phyloP scores from a whole-genome alignment of 2,888 invertebrate species.

The Unio delphinus region DNA sequence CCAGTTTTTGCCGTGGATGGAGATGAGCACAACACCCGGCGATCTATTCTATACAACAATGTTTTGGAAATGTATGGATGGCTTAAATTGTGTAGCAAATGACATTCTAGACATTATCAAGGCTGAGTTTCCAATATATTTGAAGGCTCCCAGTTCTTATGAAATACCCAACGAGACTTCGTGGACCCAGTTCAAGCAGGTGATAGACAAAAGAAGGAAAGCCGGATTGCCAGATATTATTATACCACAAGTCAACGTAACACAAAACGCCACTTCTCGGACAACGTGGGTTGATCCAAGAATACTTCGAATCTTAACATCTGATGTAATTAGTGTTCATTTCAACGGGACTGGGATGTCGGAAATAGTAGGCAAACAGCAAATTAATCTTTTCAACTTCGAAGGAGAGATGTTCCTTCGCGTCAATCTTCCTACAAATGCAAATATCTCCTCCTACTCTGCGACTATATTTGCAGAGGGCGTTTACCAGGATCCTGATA shows the following conservation, averaged over 20 bases:
- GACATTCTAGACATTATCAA: slow-evolving; percentile 33
- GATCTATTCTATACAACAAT: slow-evolving; percentile 32
- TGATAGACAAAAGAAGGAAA: slow-evolving; percentile 33
- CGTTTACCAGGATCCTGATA: slow-evolving; percentile 13
- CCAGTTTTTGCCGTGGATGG: slow-evolving; percentile 46
- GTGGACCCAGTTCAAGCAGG: slow-evolving; percentile 40
- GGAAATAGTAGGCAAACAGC: slow-evolving; percentile 28
- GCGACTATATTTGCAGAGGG: background rate
- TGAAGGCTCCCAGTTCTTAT: slow-evolving; percentile 25
- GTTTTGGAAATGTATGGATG: slow-evolving; percentile 34
- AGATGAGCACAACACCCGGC: slow-evolving; percentile 32
- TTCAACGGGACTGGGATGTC: slow-evolving; percentile 34
- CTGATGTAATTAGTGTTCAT: slow-evolving; percentile 4
- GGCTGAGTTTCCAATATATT: slow-evolving; percentile 25
- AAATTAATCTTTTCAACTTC: slow-evolving; percentile 20
- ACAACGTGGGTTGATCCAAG: slow-evolving; percentile 22
- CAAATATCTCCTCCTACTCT: background rate
- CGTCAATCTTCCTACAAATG: slow-evolving; percentile 6
- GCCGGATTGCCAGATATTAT: slow-evolving; percentile 34
- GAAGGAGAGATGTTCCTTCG: slow-evolving; percentile 16
- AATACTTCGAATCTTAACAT: slow-evolving; percentile 18
- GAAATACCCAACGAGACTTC: slow-evolving; percentile 42
- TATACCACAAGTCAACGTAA: slow-evolving; percentile 29
- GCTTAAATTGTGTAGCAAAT: slow-evolving; percentile 28
- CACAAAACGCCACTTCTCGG: slow-evolving; percentile 5